Percentiles rank a stretch among this genome's conserved stretches.
Evolutionary conservation across 2,888 invertebrate species (phyloP).

Genomic region (Cephus pulcher): DNA sequence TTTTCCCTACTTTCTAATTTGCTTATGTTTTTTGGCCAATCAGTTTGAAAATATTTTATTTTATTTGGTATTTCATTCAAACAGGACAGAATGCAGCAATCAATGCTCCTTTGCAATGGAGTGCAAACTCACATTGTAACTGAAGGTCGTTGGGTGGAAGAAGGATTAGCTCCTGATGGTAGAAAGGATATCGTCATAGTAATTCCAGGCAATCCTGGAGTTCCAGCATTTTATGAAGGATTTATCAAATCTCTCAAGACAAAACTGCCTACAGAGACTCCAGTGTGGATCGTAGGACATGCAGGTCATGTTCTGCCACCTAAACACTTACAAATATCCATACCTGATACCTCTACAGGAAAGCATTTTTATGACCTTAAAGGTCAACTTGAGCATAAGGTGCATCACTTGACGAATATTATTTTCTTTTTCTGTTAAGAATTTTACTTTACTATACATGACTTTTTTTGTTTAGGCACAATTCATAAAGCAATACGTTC

Average conservation of each 20-base stretch:
- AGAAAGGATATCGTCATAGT: constrained; percentile 77
- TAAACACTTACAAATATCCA: constrained; percentile 63
- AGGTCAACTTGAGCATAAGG: constrained; percentile 85
- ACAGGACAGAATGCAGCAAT: constrained; percentile 63
- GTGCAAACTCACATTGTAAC: constrained; percentile 80
- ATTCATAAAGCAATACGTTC: constrained; percentile 81
- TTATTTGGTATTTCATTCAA: background rate
- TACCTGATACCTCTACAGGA: constrained; percentile 39
- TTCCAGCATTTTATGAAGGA: constrained; percentile 82
- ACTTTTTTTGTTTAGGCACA: constrained; percentile 65
- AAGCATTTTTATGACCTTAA: constrained; percentile 77
- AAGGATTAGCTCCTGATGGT: constrained; percentile 67
- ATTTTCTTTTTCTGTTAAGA: background rate
- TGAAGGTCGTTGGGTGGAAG: constrained; percentile 78
- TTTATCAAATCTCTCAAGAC: constrained; percentile 78
- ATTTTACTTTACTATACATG: constrained; percentile 12
- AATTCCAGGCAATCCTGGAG: constrained; percentile 90
- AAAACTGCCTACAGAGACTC: constrained; percentile 70
- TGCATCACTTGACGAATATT: constrained; percentile 44
- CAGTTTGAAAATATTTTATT: background rate
- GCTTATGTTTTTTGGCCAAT: no score
- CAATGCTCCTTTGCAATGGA: constrained; percentile 71
- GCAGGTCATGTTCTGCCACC: constrained; percentile 84
- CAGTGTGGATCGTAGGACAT: constrained; percentile 86
- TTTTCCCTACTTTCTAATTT: no score